Evolutionary conservation across 2,797 vertebrate genomes (phyloP), one percentile per base, ranked within the genome.

Genomic region (Centroberyx gerrardi): DNA sequence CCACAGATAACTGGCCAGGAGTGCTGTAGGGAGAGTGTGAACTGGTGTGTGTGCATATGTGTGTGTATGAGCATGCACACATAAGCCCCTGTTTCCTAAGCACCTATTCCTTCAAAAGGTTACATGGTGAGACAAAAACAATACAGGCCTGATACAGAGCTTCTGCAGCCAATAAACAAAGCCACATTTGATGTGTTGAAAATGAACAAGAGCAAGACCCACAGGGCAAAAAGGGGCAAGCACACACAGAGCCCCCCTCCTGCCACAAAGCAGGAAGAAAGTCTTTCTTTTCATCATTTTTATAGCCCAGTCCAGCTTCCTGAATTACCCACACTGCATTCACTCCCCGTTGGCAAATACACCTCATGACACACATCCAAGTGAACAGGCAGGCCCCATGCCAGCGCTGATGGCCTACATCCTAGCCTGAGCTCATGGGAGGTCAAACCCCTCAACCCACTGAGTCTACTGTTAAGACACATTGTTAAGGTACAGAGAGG

Each of bases 221-320:
- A 6, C 62, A 81, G 87, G 88, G 83, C 53, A 7, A 75, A 86
- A 80, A 62, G 74, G 72, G 76, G 70, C 80, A 69, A 82, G 72
- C 87, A 81, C 84, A 78, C 86, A 81, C 14, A 62, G 81, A 69
- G 85, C 78, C 5, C 76, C 68, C 74, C 40, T 2, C 29, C 68
- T 17, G 64, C 71, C 62, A 60, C 73, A 33, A 68, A 88, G 78
- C 85, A 90, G 90, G 87, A 89, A 91, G 86, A 82, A 68, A 10
- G 71, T 88, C 83, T 93, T 85, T 88, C 93, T 92, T 94, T 93
- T 94, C 90, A 94, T 93, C 93, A 91, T 93, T 91, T 93, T 94
- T 92, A 93, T 79, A 89, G 90, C 80, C 74, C 74, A 52, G 79
- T 76, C 70, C 81, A 66, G 83, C 86, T 92, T 93, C 91, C 93